Evolutionary conservation across 2,113 vertebrate species (phyloP).

Genomic region (Takifugu flavidus): DNA sequence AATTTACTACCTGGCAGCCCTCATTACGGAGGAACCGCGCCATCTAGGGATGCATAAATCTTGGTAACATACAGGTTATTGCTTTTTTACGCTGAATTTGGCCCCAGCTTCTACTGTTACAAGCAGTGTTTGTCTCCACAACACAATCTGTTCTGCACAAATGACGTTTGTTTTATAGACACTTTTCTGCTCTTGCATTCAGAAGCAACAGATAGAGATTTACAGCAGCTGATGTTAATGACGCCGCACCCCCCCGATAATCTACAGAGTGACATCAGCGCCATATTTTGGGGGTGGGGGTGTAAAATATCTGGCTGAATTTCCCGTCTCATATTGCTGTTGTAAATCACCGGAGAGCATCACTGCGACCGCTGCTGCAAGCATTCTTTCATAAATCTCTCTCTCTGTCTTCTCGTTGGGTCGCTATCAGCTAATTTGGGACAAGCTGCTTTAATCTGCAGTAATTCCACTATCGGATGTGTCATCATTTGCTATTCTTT

Average conservation of each 20-base stretch:
- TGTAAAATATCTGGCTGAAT: constrained; percentile 66
- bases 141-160: constrained; percentile 75
- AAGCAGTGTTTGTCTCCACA: constrained; percentile 75
- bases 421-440: constrained; percentile 27
- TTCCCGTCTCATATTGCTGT: constrained; percentile 68
- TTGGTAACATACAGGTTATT: constrained; percentile 68
- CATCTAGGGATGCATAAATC: constrained; percentile 71
- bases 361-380: constrained; percentile 55
- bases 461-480: constrained; percentile 16
- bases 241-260: constrained; percentile 61
- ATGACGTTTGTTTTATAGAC: constrained; percentile 76
- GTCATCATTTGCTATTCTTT: constrained; percentile 26
- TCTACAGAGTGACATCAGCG: constrained; percentile 65
- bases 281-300: constrained; percentile 63
- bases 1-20: constrained; percentile 72
- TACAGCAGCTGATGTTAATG: constrained; percentile 55
- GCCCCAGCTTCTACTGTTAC: constrained; percentile 65
- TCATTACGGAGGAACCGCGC: constrained; percentile 56
- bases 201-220: constrained; percentile 49
- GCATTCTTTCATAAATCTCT: constrained; percentile 64
- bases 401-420: constrained; percentile 40
- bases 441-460: constrained; percentile 3
- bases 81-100: constrained; percentile 71
- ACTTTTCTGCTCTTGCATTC: constrained; percentile 48
- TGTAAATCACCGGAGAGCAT: constrained; percentile 70